Evolutionary conservation across 2,113 vertebrate genomes (phyloP).

Genomic region (Bufo gargarizans): DNA sequence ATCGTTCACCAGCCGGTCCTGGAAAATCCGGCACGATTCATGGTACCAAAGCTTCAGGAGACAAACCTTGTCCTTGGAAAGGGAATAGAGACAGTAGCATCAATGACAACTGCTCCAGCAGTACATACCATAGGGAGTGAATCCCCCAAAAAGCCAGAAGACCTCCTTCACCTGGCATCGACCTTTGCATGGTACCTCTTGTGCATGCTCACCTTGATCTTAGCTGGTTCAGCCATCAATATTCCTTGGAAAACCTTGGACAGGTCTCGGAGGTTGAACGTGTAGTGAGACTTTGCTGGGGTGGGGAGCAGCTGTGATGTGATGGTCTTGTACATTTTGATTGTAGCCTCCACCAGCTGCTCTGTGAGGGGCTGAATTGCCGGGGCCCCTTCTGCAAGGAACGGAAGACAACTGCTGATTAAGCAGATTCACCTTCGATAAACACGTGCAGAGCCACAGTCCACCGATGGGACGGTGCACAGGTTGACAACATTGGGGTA

Average conservation of each 20-base stretch:
- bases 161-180: too few relatives aligned
- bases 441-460: too few relatives aligned
- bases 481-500: too few relatives aligned
- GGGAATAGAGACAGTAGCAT: background rate
- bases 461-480: too few relatives aligned
- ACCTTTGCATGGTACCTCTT: background rate
- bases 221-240: constrained; percentile 83
- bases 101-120: background rate
- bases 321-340: constrained; percentile 80
- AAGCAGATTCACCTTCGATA: too few relatives aligned
- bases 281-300: constrained; percentile 90
- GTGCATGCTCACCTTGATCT: constrained; percentile 74
- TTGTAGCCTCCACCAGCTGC: constrained; percentile 81
- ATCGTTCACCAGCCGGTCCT: constrained; percentile 82
- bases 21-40: constrained; percentile 87
- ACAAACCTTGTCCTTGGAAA: constrained; percentile 75
- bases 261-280: constrained; percentile 91
- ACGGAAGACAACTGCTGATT: constrained; percentile 39
- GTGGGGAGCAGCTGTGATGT: constrained; percentile 89
- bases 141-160: too few relatives aligned
- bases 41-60: constrained; percentile 90
- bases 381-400: constrained; percentile 69
- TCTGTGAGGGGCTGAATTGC: constrained; percentile 72
- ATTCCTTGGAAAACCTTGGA: constrained; percentile 95
- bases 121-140: too few relatives aligned